A percentile compares a stretch with the other conserved stretches of the same genome.
Conservation (phyloP, 2,113 vertebrate species). For the Origma solitaria region DNA sequence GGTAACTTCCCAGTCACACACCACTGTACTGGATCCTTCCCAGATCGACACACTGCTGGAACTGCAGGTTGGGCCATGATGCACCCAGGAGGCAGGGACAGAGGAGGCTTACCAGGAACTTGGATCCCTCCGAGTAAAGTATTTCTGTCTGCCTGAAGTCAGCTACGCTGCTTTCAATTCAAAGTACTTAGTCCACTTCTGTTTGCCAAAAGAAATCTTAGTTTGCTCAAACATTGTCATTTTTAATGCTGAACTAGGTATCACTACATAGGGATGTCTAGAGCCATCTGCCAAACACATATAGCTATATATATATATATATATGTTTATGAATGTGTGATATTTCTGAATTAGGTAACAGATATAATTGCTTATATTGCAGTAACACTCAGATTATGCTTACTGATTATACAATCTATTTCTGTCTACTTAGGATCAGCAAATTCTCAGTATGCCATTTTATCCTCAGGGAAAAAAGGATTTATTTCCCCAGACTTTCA, state of each 20-base stretch:
- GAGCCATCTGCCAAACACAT: background rate
- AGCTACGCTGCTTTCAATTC: background rate
- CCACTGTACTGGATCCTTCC: background rate
- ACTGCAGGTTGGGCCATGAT: background rate
- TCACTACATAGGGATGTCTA: background rate
- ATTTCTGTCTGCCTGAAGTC: background rate
- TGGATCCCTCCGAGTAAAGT: rapidly evolving
- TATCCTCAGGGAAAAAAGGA: background rate
- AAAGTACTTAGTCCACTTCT: background rate
- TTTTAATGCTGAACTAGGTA: background rate
- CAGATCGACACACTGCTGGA: background rate
- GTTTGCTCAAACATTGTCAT: background rate
- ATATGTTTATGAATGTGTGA: background rate
- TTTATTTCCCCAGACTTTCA: background rate
- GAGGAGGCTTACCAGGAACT: background rate
- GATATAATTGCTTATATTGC: background rate
- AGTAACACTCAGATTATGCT: background rate
- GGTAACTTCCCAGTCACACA: background rate
- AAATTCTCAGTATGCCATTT: background rate
- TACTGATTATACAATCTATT: background rate
- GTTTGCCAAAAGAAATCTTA: background rate
- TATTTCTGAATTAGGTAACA: background rate
- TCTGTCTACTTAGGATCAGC: background rate
- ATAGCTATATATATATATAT: background rate
- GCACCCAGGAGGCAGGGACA: background rate